Conservation (phyloP, 2,888 invertebrate genomes). For the Priocnemis perturbator region DNA sequence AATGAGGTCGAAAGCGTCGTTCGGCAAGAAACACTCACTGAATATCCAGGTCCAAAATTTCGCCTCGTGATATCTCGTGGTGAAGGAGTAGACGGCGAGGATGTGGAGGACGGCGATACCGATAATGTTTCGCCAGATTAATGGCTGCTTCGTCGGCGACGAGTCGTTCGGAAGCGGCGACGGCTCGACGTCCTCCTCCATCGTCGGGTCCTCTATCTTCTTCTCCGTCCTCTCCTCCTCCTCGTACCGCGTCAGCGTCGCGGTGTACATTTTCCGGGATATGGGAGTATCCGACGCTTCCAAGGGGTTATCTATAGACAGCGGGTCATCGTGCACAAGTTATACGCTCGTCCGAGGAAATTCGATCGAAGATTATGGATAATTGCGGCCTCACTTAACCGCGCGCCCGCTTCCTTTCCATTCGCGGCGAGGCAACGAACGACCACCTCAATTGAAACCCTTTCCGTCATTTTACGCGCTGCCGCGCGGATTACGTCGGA, state of each 20-base stretch:
- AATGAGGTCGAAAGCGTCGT: too few relatives aligned
- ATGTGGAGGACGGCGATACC: constrained; percentile 78
- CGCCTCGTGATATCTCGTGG: constrained; percentile 68
- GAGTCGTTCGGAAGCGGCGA: constrained; percentile 18
- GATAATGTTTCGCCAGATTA: constrained; percentile 82
- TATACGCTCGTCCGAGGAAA: background rate
- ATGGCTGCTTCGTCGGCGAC: constrained; percentile 67
- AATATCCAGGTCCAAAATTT: constrained; percentile 77
- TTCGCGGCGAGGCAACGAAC: too few relatives aligned
- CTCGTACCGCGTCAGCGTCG: constrained; percentile 38
- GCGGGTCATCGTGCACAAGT: background rate
- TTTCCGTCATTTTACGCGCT: too few relatives aligned
- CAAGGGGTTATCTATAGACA: background rate
- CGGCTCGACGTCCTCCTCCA: constrained; percentile 24
- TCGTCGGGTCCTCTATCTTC: constrained; percentile 11
- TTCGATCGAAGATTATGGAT: background rate
- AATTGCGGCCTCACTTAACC: too few relatives aligned
- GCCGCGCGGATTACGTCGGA: too few relatives aligned
- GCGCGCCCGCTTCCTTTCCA: too few relatives aligned
- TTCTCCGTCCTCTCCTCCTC: constrained; percentile 32
- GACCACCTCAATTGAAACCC: too few relatives aligned
- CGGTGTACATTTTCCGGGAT: constrained; percentile 34
- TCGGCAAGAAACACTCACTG: constrained; percentile 76
- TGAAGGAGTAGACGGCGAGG: constrained; percentile 72
- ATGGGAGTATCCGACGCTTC: too few relatives aligned